Base-by-base conservation (phyloP, 2,888 invertebrate species). In the Hydroisotoma schaefferi region DNA sequence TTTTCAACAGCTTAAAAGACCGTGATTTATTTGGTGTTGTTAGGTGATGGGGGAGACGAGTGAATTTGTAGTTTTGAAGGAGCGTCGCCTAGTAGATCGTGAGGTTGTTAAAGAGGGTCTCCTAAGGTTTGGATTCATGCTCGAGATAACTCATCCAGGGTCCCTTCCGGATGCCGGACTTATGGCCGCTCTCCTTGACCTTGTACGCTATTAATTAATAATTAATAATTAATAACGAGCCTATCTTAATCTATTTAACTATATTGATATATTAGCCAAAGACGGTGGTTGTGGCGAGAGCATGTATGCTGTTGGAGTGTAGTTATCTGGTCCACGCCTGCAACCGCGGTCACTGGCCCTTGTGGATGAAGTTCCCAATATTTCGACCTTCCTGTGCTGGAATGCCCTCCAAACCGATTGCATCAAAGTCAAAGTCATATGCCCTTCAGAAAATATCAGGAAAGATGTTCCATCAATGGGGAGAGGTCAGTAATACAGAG, bases 321-420 rank as follows among this genome's bases (percentile, higher is more conserved):
- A 89, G 95, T 0, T 88, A 95, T 76, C 89, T 98, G 73, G 97
- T 99, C 1, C 95, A 98, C 75, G 86, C 92, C 69, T 99, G 99
- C 77, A 99, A 98, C 77, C 91, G 92, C 75, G 97, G 97, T 0
- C 93, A 94, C 73, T 99, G 99, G 99, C 98, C 99, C 0, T 85
- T 87, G 57, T 99, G 99, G 97, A 90, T 97, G 84, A 94, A 94
- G 77, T 84, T 91, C 65, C 85, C 87, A 6, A 83, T 87, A 74
- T 87, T 86, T 75, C 81, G 88, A 47, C 85, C 85, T 0, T 86
- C 85, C 1, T 87, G 86, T 33, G 84, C 87, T 26, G 71, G 71
- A 12, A 57, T 69, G 51, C 60, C 67, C 29, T 57, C 68, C 33
- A 73, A 73, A 56, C 63, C 69, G 15, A 57, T 61, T 1, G 68